These are phyloP conservation scores for Pavo muticus DNA, from an alignment of 2,113 vertebrate species.

Conservation along the genomic window DNA sequence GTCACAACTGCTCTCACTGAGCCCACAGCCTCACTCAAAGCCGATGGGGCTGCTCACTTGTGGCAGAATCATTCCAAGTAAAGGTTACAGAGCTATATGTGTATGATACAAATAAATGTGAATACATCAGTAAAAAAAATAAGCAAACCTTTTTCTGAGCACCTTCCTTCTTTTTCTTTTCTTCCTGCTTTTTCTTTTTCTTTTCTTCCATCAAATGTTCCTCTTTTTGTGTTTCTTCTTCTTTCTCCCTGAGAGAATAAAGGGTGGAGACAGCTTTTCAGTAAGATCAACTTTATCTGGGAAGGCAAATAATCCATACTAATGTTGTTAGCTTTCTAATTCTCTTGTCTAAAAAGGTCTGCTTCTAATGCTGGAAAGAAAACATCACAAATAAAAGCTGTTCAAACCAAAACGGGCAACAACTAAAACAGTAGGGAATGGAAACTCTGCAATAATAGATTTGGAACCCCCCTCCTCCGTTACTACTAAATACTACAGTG, in stretches of 20 bases:
- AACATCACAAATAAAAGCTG: neutral
- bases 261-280: conserved; percentile 33
- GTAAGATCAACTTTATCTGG: neutral
- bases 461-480: neutral
- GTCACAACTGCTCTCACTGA: neutral
- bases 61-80: neutral
- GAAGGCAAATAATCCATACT: neutral
- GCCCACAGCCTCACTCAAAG: neutral
- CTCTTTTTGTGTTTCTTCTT: conserved; percentile 91
- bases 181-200: conserved; percentile 99
- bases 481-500: neutral
- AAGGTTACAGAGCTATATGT: neutral
- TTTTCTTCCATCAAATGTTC: conserved; percentile 99
- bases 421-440: neutral
- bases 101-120: rapidly evolving
- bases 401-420: neutral
- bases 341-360: neutral
- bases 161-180: conserved; percentile 96
- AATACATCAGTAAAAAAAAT: neutral
- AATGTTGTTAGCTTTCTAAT: neutral
- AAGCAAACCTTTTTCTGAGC: conserved; percentile 93
- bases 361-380: neutral
- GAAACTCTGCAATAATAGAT: neutral
- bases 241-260: conserved; percentile 85
- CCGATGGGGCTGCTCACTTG: neutral